Conservation (phyloP, 2,113 vertebrate genomes). For the Panthera tigris region DNA sequence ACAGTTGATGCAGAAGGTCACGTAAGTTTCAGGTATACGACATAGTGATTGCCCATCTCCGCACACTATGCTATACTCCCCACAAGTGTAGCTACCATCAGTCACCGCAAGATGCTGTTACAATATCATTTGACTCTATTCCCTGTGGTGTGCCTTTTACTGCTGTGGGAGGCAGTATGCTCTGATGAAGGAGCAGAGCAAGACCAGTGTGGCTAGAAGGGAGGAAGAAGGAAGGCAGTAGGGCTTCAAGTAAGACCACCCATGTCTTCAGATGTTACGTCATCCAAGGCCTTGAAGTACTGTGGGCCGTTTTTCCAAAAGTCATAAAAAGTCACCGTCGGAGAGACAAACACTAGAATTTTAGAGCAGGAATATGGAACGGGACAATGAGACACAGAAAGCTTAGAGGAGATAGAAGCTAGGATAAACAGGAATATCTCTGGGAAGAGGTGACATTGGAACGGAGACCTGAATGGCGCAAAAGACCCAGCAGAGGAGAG, state of each 20-base stretch:
- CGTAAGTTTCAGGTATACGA: neutral
- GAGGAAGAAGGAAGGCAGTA: no score
- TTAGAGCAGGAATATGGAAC: neutral
- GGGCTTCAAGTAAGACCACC: neutral
- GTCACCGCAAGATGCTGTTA: neutral
- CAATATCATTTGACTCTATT: neutral
- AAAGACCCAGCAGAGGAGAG: neutral
- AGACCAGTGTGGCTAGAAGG: neutral
- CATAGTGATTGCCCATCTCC: neutral
- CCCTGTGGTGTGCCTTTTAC: neutral
- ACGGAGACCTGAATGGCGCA: neutral
- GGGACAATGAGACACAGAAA: neutral
- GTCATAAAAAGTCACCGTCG: neutral
- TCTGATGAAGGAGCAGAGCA: neutral
- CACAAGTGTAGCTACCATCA: neutral
- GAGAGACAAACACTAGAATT: neutral
- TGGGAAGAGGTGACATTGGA: neutral
- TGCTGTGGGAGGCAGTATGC: neutral
- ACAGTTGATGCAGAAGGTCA: neutral
- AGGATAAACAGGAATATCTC: neutral
- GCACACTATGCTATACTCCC: neutral
- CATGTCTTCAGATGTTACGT: neutral
- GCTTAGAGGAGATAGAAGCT: neutral
- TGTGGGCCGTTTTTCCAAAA: neutral
- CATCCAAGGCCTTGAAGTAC: neutral